Conservation (phyloP, 92 coral and sea anemone genomes). For the Pocillopora grandis region DNA sequence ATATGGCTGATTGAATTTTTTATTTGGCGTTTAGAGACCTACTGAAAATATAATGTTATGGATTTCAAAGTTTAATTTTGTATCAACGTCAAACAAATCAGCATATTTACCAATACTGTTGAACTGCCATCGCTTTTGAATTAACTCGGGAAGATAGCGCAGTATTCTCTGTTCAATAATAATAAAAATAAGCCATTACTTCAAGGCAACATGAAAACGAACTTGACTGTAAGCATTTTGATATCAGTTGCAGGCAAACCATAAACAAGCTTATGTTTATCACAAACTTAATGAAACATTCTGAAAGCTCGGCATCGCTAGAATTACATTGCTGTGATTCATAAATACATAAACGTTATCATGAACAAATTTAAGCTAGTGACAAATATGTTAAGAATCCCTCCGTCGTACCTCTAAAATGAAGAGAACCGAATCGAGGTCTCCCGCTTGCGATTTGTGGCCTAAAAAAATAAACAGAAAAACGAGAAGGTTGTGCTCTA, state of each 20-base stretch:
- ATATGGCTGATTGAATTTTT: not conserved
- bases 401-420: conserved; percentile 78
- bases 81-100: not conserved
- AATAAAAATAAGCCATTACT: conserved; percentile 12
- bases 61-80: not conserved
- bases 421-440: conserved; percentile 84
- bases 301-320: not conserved
- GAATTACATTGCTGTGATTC: not conserved
- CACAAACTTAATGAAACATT: not conserved
- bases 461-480: conserved; percentile 52
- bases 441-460: conserved; percentile 91
- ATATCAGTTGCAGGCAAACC: not conserved
- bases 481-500: not conserved
- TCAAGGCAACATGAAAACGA: conserved; percentile 1
- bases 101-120: conserved; percentile 83
- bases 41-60: not conserved
- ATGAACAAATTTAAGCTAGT: not conserved
- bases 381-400: not conserved
- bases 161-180: conserved; percentile 74
- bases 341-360: not conserved
- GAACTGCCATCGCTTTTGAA: conserved; percentile 95
- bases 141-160: conserved; percentile 86
- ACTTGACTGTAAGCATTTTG: not conserved
- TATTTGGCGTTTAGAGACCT: not conserved
- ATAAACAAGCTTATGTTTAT: not conserved